Evolutionary conservation across 2,888 invertebrate genomes (phyloP), one percentile per base, ranked within the genome.

Genomic region (Lypha dubia): DNA sequence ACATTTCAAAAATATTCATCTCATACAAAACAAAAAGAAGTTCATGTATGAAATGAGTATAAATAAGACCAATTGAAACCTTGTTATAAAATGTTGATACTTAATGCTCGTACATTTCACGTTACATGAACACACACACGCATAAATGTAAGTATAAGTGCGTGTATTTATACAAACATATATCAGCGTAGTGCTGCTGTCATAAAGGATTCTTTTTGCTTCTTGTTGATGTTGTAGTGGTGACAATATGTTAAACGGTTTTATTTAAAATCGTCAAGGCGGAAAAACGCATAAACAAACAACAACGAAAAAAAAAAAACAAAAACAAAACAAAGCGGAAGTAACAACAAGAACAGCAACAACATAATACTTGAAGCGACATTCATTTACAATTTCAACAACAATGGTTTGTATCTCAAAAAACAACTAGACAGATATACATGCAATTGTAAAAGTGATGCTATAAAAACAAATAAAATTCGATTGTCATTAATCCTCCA

Each of bases 181-280:
- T 71, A 22, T 0, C n/a, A 9, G 5, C 8, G 41, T 56, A 20
- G 65, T 35, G 6, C 13, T 46, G 22, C 9, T 28, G 44, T 4
- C 13, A 68, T 71, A 67, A 62, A 70, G 53, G 53, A 81, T 51
- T 65, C 44, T 17, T 53, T 44, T 63, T n/a, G n/a, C 41, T 6
- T 44, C 3, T 76, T 71, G 65, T 8, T 17, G 7, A 7, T 46
- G 46, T 46, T 76, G 63, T 81, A 63, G 7, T 44, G 56, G 51
- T 80, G 75, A 71, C 71, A 76, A 70, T 83, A 74, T 82, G 73
- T 79, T 75, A 74, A 80, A 83, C 79, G 82, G 86, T 88, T 90
- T 89, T 89, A 88, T 90, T 89, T 89, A 87, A 90, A 90, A 90
- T 90, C 89, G 91, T 88, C 88, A 89, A 88, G 86, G 88, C 87